Evolutionary conservation across 2,888 invertebrate species (phyloP), one percentile per base, ranked within the genome.

Genomic region (Phalangium opilio): DNA sequence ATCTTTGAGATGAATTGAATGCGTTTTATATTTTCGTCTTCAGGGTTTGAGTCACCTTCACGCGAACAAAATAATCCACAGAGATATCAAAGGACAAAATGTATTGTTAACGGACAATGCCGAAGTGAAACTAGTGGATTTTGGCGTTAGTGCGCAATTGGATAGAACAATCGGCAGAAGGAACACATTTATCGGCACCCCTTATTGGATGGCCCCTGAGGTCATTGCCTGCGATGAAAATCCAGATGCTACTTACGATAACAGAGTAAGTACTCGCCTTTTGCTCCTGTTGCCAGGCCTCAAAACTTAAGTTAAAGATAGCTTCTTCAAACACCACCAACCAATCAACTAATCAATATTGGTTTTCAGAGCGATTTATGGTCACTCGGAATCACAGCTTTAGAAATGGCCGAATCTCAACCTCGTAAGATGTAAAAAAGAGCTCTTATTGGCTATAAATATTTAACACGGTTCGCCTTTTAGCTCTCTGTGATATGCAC

Each of bases 221-320:
- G 96, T 96, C 43, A 98, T 98, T 63, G 98, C 96, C 48, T 99
- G 98, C 70, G 98, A 99, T 71, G 96, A 98, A 70, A 98, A 98
- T 71, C 91, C 95, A 42, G 96, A 98, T 66, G 98, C 98, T 50
- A 99, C 98, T 17, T 99, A 99, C 65, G 98, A 99, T 71, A 95
- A 95, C 73, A 79, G 56, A 63, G 52, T 53, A 40, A 44, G 49
- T 47, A 15, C 19, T 14, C 10, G 38, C 18, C 2, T 4, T 3
- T 38, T 15, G 8, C n/a, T n/a, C n/a, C n/a, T n/a, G n/a, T n/a
- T n/a, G n/a, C n/a, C n/a, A n/a, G n/a, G 18, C 38, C 38, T 17
- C 18, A 38, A 38, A 3, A 38, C 14, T 38, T 27, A 27, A 27
- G 5, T 27, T n/a, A 2, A 2, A 2, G 14, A 34, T n/a, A 34